These are phyloP conservation scores for Hypercompe scribonia DNA, from an alignment of 2,888 invertebrate species.

Conservation along the genomic window DNA sequence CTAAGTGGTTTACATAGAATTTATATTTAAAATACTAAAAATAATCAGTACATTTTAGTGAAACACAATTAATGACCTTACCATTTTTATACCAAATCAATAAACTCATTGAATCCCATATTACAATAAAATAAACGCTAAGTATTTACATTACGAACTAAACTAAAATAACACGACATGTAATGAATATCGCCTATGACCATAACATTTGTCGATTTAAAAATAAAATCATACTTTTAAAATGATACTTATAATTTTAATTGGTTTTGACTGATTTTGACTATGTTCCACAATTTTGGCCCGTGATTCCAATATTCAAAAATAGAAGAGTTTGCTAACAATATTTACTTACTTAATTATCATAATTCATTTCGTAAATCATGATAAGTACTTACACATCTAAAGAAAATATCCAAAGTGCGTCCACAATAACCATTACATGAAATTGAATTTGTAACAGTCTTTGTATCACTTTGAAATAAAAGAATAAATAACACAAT, in stretches of 20 bases:
- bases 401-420: slow-evolving; percentile 52
- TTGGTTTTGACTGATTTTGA: slow-evolving; percentile 79
- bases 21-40: slow-evolving; percentile 79
- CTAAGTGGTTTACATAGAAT: slow-evolving; percentile 78
- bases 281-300: slow-evolving; percentile 83
- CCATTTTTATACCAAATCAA: slow-evolving; percentile 67
- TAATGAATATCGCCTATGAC: slow-evolving; percentile 53
- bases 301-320: slow-evolving; percentile 77
- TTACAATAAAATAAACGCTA: slow-evolving; percentile 60
- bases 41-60: slow-evolving; percentile 85
- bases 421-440: slow-evolving; percentile 59
- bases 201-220: slow-evolving; percentile 41
- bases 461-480: slow-evolving; percentile 64
- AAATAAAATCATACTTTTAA: slow-evolving; percentile 50
- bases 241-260: slow-evolving; percentile 53
- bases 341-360: slow-evolving; percentile 53
- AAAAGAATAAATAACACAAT: slow-evolving; percentile 76
- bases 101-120: slow-evolving; percentile 65
- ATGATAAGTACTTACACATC: slow-evolving; percentile 68
- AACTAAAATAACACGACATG: slow-evolving; percentile 48
- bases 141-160: slow-evolving; percentile 54
- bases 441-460: slow-evolving; percentile 58
- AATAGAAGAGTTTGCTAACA: slow-evolving; percentile 59
- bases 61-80: slow-evolving; percentile 75
- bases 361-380: slow-evolving; percentile 62